Evolutionary conservation across 1,140 invertebrate genomes (phyloP), one percentile per base, ranked within the genome.

Genomic region (Odontomachus brunneus): DNA sequence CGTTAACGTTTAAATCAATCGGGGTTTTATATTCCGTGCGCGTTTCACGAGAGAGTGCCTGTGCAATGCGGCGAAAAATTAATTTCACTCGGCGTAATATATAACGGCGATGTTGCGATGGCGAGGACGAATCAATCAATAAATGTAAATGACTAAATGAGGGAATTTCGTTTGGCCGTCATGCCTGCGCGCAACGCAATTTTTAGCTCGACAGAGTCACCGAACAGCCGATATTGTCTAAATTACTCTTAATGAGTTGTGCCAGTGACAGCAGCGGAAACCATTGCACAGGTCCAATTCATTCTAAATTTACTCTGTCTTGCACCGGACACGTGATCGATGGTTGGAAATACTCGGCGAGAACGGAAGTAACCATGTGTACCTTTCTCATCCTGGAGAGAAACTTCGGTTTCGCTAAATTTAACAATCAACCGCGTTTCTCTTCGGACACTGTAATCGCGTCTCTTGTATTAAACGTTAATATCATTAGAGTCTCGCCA

Each of bases 251-350:
- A 87, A 87, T 83, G 69, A 71, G 49, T 73, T 48, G 78, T 83
- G 84, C 66, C 84, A 87, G 55, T 49, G 12, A 69, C 84, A 87
- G 72, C 29, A 59, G 12, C 29, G 24, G 49, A 33, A 65, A 55
- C 76, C 59, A 65, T 24, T 57, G 51, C 59, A 51, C 49, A 44
- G 55, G 38, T 83, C 24, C 78, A 78, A 86, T 87, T 83, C 65
- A 72, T 78, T 83, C 65, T 66, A 65, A 87, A 87, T 87, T 85
- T 67, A 65, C 84, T 65, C 57, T 82, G 24, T 67, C 80, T 83
- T 86, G 85, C 67, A 86, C 53, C 62, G 60, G 84, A 83, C 84
- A 82, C 59, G 84, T 82, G 84, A 87, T 85, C 85, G 78, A 87
- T 87, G 62, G 76, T 73, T 69, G 69, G 15, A 82, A 86, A 85